Conservation (phyloP, 2,888 invertebrate species). For the Watsonalla cultraria region DNA sequence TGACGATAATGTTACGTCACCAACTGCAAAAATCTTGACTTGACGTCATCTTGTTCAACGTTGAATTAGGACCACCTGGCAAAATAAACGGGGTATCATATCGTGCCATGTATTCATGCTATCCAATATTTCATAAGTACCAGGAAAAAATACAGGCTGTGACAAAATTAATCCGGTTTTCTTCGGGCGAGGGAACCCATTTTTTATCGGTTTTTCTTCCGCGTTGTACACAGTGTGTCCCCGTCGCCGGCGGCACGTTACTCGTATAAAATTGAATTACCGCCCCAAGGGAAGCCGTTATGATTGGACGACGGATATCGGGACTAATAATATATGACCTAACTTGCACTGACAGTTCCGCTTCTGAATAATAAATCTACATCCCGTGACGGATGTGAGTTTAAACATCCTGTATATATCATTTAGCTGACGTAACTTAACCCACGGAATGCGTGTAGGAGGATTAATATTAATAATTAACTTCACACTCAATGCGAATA, state of each 20-base stretch:
- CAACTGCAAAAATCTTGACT: too few species aligned
- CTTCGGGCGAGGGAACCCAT: neutral
- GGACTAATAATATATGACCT: neutral
- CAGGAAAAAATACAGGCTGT: too few species aligned
- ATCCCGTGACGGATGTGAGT: neutral
- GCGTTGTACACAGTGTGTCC: neutral
- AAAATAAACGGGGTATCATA: too few species aligned
- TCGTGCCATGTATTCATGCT: too few species aligned
- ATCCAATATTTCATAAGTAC: too few species aligned
- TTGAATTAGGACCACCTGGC: too few species aligned
- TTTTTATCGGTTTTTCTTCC: neutral
- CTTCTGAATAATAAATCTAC: neutral
- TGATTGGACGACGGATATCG: conserved; percentile 1
- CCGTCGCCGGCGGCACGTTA: neutral
- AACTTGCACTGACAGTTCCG: neutral
- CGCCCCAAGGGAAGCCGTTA: neutral
- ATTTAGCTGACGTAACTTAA: neutral
- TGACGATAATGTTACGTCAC: too few species aligned
- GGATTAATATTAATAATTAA: too few species aligned
- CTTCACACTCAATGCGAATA: too few species aligned
- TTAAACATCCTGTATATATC: neutral
- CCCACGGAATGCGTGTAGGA: neutral
- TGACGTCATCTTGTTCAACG: too few species aligned
- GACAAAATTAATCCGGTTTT: neutral
- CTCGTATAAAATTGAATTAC: conserved; percentile 2